These are phyloP conservation scores for Maccullochella peelii DNA, from an alignment of 2,113 vertebrate genomes.

Conservation along the genomic window DNA sequence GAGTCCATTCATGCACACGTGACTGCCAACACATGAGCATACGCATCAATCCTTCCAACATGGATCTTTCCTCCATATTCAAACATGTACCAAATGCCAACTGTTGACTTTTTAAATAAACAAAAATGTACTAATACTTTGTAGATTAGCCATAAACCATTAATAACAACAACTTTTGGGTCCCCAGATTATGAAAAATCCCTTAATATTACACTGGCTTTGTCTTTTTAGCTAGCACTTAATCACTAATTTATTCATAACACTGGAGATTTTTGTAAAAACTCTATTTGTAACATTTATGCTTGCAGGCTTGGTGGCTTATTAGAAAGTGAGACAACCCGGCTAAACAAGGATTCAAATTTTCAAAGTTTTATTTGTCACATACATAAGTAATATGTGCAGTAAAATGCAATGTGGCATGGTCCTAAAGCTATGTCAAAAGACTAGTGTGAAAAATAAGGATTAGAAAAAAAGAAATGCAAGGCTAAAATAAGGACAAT, in stretches of 20 bases:
- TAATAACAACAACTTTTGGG: background rate
- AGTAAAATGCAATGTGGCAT: background rate
- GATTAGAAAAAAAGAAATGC: background rate
- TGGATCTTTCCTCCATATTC: background rate
- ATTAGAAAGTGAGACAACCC: background rate
- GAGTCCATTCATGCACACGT: slow-evolving; percentile 29
- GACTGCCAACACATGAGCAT: slow-evolving; percentile 11
- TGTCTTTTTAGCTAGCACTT: background rate
- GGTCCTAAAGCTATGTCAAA: background rate
- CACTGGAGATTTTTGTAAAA: background rate
- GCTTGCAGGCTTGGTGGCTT: background rate
- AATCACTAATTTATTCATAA: background rate
- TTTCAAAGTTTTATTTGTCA: too few species aligned
- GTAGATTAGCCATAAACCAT: background rate
- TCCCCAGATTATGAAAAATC: background rate
- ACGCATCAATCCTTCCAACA: background rate
- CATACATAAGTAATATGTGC: background rate
- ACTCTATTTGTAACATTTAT: background rate
- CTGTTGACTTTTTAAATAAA: background rate
- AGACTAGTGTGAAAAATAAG: too few species aligned
- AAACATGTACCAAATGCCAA: background rate
- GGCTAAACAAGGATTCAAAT: too few species aligned
- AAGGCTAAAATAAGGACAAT: background rate
- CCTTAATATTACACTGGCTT: background rate
- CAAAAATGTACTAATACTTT: background rate